Base-by-base conservation (phyloP, 1,140 invertebrate species). In the Macrobrachium rosenbergii region DNA sequence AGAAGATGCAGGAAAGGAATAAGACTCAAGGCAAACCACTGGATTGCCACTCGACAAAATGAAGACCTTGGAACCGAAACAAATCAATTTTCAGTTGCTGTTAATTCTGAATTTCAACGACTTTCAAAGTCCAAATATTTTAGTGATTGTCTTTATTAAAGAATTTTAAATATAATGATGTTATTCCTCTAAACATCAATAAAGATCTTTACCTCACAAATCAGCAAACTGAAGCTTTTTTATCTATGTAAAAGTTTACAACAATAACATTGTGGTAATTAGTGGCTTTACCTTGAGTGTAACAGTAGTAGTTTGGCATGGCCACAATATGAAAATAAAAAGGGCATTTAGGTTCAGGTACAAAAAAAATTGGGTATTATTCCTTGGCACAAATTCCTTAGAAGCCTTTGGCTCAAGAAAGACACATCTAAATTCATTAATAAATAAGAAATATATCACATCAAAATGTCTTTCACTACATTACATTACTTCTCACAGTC, bases 391-490 rank as follows among this genome's bases (percentile, higher is more conserved):
- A 73, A 88, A 82, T 78, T 88, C 73, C 81, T 59, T 79, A 77
- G 43, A 88, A 88, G 86, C 86, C 86, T 88, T 88, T 81, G 86
- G 86, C 86, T 88, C 86, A 88, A 88, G 80, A 88, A 88, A 88
- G 86, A 88, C 86, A 87, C 85, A 87, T 87, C 78, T 69, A 88
- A 67, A 88, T 82, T 88, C 81, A 88, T 82, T 82, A 78, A 83
- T 88, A 88, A 88, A 88, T 83, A 88, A 83, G 73, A 88, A 52
- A 52, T 52, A 67, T 88, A 88, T 88, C 86, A 88, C 86, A 88
- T 88, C 72, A 82, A 88, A 88, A 82, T 88, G 86, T 88, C 86
- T 88, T 88, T 88, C 86, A 88, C 86, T 88, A 88, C 86, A 88
- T 82, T 82, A 87, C 85, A 88, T 88, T 82, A 87, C 85, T 87